These are phyloP conservation scores for Apostichopus japonicus DNA, from an alignment of 35 echinoderm and acorn worm genomes.

Conservation along the genomic window DNA sequence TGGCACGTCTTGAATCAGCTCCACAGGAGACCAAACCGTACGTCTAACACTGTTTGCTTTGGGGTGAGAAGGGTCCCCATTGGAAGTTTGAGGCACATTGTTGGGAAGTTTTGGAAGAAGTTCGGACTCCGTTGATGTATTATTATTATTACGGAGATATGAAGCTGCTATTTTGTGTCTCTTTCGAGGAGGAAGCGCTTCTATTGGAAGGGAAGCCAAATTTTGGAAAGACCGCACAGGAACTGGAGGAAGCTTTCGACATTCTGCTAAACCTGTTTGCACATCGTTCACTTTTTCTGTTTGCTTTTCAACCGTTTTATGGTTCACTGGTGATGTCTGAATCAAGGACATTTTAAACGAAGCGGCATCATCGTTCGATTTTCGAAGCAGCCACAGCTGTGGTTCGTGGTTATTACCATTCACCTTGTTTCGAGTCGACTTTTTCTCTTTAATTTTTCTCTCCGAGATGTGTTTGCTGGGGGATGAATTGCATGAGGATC, in stretches of 20 bases:
- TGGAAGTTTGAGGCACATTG: not conserved
- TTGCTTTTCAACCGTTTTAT: not conserved
- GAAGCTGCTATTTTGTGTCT: constrained; percentile 10
- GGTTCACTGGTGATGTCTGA: not conserved
- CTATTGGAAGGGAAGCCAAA: constrained; percentile 5
- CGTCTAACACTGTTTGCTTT: not conserved
- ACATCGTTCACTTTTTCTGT: not conserved
- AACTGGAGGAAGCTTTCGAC: not conserved
- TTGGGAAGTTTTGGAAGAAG: no score
- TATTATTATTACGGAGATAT: not conserved
- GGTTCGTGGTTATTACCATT: not conserved
- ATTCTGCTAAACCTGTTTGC: not conserved
- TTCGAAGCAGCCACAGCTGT: not conserved
- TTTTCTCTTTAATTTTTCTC: not conserved
- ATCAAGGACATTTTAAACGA: not conserved
- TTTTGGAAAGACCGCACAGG: constrained; percentile 23
- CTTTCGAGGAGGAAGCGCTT: constrained; percentile 44
- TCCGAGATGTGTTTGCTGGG: not conserved
- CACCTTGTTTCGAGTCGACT: no score
- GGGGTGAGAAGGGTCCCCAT: not conserved
- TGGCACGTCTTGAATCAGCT: not conserved
- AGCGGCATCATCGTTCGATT: not conserved
- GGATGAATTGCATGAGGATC: no score
- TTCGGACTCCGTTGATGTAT: not conserved
- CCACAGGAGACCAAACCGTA: not conserved